Evolutionary conservation across 1,140 invertebrate species (phyloP), one percentile per base, ranked within the genome.

Genomic region (Ditylenchus dipsaci): DNA sequence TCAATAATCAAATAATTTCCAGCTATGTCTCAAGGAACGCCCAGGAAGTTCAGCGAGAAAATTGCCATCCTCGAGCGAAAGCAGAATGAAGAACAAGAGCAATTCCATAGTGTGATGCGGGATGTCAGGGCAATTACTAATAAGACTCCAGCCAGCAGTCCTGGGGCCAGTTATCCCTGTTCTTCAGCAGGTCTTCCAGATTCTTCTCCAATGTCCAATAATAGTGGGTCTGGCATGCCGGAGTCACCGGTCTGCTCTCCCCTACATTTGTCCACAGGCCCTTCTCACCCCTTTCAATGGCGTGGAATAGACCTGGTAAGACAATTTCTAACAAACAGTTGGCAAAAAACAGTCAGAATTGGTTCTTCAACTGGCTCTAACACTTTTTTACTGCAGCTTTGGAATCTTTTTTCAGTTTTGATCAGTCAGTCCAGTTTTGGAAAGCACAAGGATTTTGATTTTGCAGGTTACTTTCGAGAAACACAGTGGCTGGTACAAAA

Each of bases 41-140:
- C 79, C 23, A 68, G 79, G n/a, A 81, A 81, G 61, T 81, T 81
- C 63, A 83, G 81, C 73, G 79, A 81, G 57, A 81, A 81, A 67
- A 81, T 81, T 58, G 79, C 71, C 38, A 73, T 73, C 30, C 61
- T 73, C 29, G 70, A 80, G 43, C 60, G 81, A 30, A 81, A 81
- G 65, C 75, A 79, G 62, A 77, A 77, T 56, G 79, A 81, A 62
- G 79, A 81, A 21, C 63, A 73, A 47, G 78, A 75, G 15, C 57
- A 68, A 15, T 81, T 81, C 62, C 47, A 68, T 30, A 72, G 71
- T 43, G 80, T 81, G 23, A 81, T 81, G 81, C 67, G 69, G n/a
- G 77, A 81, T 43, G 79, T 82, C 26, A 59, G 71, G 8, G 30
- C 67, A 5, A 81, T 78, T 23, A 81, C 74, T 26, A 33, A 47